Base-by-base conservation (phyloP, 2,888 invertebrate genomes). In the Didymodactylos carnosus region DNA sequence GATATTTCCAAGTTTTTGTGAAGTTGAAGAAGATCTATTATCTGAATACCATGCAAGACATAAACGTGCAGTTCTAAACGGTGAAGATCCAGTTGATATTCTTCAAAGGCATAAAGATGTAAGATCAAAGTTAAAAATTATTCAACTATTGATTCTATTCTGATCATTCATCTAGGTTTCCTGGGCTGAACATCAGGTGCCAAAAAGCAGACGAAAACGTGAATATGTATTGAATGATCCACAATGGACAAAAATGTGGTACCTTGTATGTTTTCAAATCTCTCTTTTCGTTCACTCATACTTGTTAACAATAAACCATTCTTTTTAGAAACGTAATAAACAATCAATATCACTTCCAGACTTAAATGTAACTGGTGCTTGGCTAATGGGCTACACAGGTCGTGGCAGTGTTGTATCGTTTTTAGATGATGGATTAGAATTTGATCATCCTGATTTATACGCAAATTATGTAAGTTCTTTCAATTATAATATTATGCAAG, bases 371-470 rank as follows among this genome's bases (percentile, higher is more conserved):
- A 72, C 75, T 23, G 29, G 29, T 27, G 72, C 70, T 29, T 75
- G 75, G 75, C 25, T 39, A 14, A 19, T 72, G 51, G 75, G 75
- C 19, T 75, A 51, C n/a, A 75, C 75, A 23, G 75, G 75, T 39
- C 49, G 62, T 40, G 73, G 73, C 19, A 43, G 43, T 39, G 53
- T 70, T 27, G 53, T 72, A 13, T 73, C 70, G 5, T 70, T 75
- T 29, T 49, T 75, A 11, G 75, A 75, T 23, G 75, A 75, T 70
- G 75, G 75, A 8, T 29, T 75, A 41, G 75, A 75, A 70, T 69
- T 25, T 27, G 49, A 46, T 43, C 73, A 75, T 75, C 51, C 70
- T 14, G 75, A 75, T 46, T 25, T 75, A 62, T 11, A 23, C 19
- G 70, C 53, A 14, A 75, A 75, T 29, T 75, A 73, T 70, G 62